phyloP scores from a whole-genome alignment of 1,140 invertebrate genomes.

The silkworm (Bombyx mori) region DNA sequence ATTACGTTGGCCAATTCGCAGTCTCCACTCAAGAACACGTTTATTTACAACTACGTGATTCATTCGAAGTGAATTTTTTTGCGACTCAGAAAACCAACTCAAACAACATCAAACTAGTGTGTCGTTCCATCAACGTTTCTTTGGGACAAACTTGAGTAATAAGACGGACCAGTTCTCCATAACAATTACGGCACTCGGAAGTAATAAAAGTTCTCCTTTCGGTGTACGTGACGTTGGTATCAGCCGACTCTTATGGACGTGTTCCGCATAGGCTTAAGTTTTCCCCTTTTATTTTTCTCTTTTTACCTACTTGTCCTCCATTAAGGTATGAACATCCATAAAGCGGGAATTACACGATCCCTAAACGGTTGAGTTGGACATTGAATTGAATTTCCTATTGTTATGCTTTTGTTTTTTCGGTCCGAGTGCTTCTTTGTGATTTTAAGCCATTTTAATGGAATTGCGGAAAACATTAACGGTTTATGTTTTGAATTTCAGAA shows the following conservation, averaged over 20 bases:
- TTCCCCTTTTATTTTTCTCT: slow-evolving; percentile 40
- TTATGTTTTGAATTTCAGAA: too few relatives aligned
- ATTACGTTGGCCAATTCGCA: too few relatives aligned
- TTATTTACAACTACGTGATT: too few relatives aligned
- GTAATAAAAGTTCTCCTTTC: slow-evolving; percentile 63
- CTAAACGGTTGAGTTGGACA: slow-evolving; percentile 1
- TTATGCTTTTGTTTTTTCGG: too few relatives aligned
- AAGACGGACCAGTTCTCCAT: slow-evolving; percentile 50
- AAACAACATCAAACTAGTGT: background rate
- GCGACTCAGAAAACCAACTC: too few relatives aligned
- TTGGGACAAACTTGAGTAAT: slow-evolving; percentile 48
- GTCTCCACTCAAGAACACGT: too few relatives aligned
- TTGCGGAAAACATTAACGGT: too few relatives aligned
- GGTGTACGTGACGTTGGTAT: slow-evolving; percentile 52
- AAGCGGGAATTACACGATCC: slow-evolving; percentile 9
- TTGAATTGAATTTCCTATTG: too few relatives aligned
- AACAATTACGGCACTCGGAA: slow-evolving; percentile 58
- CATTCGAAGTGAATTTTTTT: too few relatives aligned
- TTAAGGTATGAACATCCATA: slow-evolving; percentile 17
- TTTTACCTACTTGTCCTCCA: slow-evolving; percentile 18
- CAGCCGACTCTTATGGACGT: slow-evolving; percentile 49
- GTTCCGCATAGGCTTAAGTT: slow-evolving; percentile 45
- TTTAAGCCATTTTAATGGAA: too few relatives aligned
- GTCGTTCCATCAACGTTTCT: slow-evolving; percentile 13
- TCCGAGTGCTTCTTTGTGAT: too few relatives aligned